Evolutionary conservation across 1,140 invertebrate genomes (phyloP).

Genomic region (Papilio polyxenes): DNA sequence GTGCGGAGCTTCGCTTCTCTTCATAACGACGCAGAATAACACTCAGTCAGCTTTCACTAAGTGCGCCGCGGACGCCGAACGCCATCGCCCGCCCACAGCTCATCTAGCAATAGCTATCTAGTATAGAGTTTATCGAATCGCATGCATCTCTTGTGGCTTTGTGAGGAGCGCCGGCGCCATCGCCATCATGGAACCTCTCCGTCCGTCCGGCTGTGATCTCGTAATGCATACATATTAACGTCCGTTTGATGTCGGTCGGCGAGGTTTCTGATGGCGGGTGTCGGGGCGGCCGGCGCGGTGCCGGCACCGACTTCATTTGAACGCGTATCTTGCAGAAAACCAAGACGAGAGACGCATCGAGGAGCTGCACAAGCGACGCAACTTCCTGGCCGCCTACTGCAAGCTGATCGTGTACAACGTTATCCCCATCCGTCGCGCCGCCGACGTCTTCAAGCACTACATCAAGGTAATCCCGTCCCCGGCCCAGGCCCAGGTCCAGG

Average conservation of each 20-base stretch:
- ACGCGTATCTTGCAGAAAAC: slow-evolving; percentile 81
- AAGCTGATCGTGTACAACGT: slow-evolving; percentile 99
- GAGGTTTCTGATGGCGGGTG: background rate
- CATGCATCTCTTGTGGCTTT: slow-evolving; percentile 48
- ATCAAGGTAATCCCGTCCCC: slow-evolving; percentile 86
- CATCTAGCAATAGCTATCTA: slow-evolving; percentile 38
- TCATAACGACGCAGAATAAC: slow-evolving; percentile 18
- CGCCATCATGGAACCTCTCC: background rate
- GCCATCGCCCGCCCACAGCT: background rate
- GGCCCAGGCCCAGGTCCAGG: no score
- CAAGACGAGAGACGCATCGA: slow-evolving; percentile 97
- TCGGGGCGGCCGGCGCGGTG: background rate
- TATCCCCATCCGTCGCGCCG: slow-evolving; percentile 93
- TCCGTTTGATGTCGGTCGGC: background rate
- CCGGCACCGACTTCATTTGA: background rate
- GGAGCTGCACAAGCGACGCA: slow-evolving; percentile 96
- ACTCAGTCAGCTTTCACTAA: slow-evolving; percentile 39
- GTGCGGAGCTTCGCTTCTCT: background rate
- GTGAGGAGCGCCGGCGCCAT: background rate
- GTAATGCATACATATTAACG: background rate
- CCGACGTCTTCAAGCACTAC: slow-evolving; percentile 98
- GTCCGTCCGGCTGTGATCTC: no score
- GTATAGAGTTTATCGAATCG: slow-evolving; percentile 48
- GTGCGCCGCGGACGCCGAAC: background rate
- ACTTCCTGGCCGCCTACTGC: slow-evolving; percentile 97